Percentiles rank a stretch among this genome's conserved stretches.
These are phyloP conservation scores for Eretmochelys imbricata DNA, from an alignment of 2,113 vertebrate species.

Conservation along the genomic window DNA sequence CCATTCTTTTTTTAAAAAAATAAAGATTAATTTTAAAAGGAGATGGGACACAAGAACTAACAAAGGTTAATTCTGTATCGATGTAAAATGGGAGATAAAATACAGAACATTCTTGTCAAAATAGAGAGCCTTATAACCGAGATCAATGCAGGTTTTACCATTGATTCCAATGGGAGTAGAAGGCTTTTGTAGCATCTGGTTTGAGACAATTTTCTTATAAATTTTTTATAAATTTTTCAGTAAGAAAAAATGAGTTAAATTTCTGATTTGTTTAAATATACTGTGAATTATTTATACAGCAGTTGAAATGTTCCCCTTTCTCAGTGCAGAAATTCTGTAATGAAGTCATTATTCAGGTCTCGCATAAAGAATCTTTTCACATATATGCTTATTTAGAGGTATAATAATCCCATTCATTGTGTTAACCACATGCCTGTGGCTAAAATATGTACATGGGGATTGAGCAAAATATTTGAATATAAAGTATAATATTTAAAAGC, in stretches of 20 bases:
- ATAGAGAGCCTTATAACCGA: neutral
- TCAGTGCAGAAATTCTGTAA: constrained; percentile 38
- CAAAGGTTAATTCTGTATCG: neutral
- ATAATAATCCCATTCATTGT: neutral
- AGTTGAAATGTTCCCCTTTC: constrained; percentile 49
- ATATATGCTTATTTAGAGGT: constrained; percentile 43
- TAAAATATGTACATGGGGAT: constrained; percentile 2
- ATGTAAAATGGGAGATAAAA: neutral
- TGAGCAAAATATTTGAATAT: constrained; percentile 56
- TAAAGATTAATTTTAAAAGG: neutral
- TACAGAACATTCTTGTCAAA: neutral
- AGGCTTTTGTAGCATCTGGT: constrained; percentile 12
- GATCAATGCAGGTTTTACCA: neutral
- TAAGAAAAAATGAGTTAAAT: neutral
- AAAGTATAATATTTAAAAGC: neutral
- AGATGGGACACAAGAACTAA: neutral
- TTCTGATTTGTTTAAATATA: constrained; percentile 39
- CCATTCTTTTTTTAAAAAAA: constrained; percentile 9
- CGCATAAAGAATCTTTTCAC: constrained; percentile 4
- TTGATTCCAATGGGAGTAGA: neutral
- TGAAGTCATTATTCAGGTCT: constrained; percentile 45
- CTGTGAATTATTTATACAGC: constrained; percentile 54
- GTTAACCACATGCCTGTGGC: neutral
- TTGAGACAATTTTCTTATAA: constrained; percentile 43
- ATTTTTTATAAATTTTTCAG: constrained; percentile 64